These are phyloP conservation scores for Incurvaria masculella DNA, from an alignment of 2,888 invertebrate species.

Conservation along the genomic window DNA sequence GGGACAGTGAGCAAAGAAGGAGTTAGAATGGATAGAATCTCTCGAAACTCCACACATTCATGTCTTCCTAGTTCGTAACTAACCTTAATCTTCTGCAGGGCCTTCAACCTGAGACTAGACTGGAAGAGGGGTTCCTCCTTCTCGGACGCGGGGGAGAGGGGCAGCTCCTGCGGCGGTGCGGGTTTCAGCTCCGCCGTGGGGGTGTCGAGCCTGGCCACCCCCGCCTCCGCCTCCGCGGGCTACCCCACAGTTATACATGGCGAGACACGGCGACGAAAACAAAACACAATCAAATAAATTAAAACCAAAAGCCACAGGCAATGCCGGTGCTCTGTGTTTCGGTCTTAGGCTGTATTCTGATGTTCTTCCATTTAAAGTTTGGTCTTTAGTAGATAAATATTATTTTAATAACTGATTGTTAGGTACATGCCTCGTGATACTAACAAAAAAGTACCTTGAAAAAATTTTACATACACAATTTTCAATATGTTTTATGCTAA, in stretches of 20 bases:
- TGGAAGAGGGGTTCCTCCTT: slow-evolving; percentile 50
- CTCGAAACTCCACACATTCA: too few relatives aligned
- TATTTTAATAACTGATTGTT: too few relatives aligned
- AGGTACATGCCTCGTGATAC: too few relatives aligned
- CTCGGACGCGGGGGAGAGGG: slow-evolving; percentile 27
- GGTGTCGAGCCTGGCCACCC: slow-evolving; percentile 48
- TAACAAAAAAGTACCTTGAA: too few relatives aligned
- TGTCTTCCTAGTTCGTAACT: too few relatives aligned
- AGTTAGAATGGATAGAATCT: too few relatives aligned
- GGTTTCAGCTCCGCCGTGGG: slow-evolving; percentile 50
- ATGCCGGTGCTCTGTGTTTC: background rate
- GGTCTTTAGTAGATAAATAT: too few relatives aligned
- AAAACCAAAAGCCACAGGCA: slow-evolving; percentile 9
- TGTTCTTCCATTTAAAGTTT: background rate
- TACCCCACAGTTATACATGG: slow-evolving; percentile 7
- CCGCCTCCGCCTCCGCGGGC: slow-evolving; percentile 37
- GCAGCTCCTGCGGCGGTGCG: slow-evolving; percentile 23
- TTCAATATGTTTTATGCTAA: too few relatives aligned
- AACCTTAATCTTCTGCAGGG: slow-evolving; percentile 41
- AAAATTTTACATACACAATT: too few relatives aligned
- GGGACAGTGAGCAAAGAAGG: too few relatives aligned
- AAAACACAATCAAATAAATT: slow-evolving; percentile 30
- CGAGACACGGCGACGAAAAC: slow-evolving; percentile 19
- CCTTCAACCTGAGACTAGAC: slow-evolving; percentile 44
- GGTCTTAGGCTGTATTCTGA: background rate